Percentiles rank a stretch among this genome's conserved stretches.
These are phyloP conservation scores for Nemapogon koenigi DNA, from an alignment of 2,888 invertebrate genomes.

Conservation along the genomic window DNA sequence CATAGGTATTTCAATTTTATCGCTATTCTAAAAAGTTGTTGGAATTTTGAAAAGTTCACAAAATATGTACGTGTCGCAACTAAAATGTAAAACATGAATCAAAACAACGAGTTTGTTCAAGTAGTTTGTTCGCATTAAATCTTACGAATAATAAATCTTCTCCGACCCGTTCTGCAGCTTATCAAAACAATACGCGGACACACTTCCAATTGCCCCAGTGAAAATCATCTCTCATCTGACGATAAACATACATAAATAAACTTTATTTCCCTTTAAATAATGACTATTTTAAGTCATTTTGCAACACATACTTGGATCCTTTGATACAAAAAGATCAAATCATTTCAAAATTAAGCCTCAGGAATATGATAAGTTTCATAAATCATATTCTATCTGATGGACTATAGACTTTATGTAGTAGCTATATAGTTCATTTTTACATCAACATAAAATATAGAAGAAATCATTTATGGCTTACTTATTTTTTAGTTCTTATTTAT, in stretches of 20 bases:
- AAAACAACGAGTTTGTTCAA: constrained; percentile 49
- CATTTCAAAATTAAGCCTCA: constrained; percentile 63
- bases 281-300: constrained; percentile 16
- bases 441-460: too few species aligned
- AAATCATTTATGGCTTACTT: too few species aligned
- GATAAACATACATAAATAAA: neutral
- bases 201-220: constrained; percentile 39
- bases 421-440: too few species aligned
- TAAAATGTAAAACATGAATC: constrained; percentile 53
- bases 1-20: too few species aligned
- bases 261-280: constrained; percentile 19
- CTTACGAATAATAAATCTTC: constrained; percentile 59
- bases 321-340: constrained; percentile 27
- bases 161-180: constrained; percentile 62
- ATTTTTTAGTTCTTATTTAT: too few species aligned
- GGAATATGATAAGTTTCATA: constrained; percentile 63
- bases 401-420: constrained; percentile 61
- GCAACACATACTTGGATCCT: too few species aligned
- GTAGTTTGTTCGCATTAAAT: constrained; percentile 66
- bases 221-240: neutral
- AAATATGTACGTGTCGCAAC: constrained; percentile 33
- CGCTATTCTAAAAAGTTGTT: too few species aligned
- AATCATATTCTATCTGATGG: constrained; percentile 59
- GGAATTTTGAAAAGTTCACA: too few species aligned
- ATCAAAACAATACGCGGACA: constrained; percentile 67